Conservation (phyloP, 1,140 invertebrate genomes). For the Drosophila teissieri region DNA sequence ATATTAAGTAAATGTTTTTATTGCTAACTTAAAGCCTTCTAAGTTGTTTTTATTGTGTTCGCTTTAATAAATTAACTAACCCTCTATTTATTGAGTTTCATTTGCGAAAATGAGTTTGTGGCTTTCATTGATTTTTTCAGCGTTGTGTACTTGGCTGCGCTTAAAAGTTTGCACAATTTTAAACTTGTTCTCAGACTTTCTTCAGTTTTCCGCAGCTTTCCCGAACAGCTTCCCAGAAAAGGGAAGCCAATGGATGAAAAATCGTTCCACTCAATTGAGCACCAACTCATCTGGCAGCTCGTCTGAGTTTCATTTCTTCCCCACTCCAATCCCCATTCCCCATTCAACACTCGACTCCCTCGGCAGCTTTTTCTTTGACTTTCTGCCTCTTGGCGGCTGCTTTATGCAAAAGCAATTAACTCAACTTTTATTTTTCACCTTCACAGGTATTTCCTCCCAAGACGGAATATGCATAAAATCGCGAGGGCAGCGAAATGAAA, state of each 20-base stretch:
- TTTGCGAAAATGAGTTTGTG: conserved; percentile 12
- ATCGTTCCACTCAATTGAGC: conserved; percentile 75
- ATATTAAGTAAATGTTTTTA: too few species aligned
- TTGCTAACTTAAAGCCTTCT: too few species aligned
- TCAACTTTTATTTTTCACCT: conserved; percentile 56
- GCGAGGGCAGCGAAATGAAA: conserved; percentile 11
- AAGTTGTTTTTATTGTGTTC: not conserved
- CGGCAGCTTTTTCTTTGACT: conserved; percentile 17
- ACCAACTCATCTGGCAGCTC: conserved; percentile 61
- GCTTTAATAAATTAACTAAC: not conserved
- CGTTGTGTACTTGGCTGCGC: not conserved
- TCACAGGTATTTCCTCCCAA: conserved; percentile 39
- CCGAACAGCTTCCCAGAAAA: conserved; percentile 32
- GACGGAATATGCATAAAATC: conserved; percentile 51
- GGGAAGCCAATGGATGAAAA: conserved; percentile 73
- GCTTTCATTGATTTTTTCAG: conserved; percentile 25
- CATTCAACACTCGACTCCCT: conserved; percentile 20
- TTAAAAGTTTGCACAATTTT: conserved; percentile 19
- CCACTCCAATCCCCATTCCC: not conserved
- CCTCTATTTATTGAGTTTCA: conserved; percentile 8
- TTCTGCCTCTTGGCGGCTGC: conserved; percentile 49
- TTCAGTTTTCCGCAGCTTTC: conserved; percentile 14
- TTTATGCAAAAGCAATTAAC: conserved; percentile 78
- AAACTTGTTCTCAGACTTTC: conserved; percentile 15
- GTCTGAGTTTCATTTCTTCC: conserved; percentile 28